Conservation (phyloP, 2,888 invertebrate genomes). For the Odontomyia ornata region DNA sequence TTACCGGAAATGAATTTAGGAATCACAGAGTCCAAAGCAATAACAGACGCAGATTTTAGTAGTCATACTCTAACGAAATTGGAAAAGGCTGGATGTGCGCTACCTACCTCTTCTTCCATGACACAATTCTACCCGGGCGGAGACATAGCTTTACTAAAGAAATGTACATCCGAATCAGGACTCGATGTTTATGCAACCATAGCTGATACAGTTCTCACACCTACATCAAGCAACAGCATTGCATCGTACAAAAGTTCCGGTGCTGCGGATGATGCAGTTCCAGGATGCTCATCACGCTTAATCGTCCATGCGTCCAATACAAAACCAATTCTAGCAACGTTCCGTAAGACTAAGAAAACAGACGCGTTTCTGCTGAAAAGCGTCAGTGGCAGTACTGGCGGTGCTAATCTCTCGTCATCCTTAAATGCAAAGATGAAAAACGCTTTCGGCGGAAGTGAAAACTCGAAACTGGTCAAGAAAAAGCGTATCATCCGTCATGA, state of each 20-base stretch:
- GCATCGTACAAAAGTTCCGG: slow-evolving; percentile 20
- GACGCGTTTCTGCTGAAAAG: slow-evolving; percentile 19
- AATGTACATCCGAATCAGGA: slow-evolving; percentile 38
- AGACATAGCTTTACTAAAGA: slow-evolving; percentile 13
- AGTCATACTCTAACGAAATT: background rate
- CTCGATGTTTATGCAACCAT: slow-evolving; percentile 20
- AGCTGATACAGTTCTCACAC: background rate
- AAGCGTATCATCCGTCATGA: slow-evolving; percentile 47
- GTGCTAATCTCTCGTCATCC: background rate
- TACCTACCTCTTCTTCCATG: background rate
- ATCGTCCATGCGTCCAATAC: slow-evolving; percentile 25
- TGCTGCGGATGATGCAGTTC: slow-evolving; percentile 1
- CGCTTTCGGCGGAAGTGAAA: slow-evolving; percentile 46
- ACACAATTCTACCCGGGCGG: slow-evolving; percentile 22
- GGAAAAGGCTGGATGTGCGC: background rate
- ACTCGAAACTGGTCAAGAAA: slow-evolving; percentile 41
- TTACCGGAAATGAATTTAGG: background rate
- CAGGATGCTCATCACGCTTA: slow-evolving; percentile 15
- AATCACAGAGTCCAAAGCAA: background rate
- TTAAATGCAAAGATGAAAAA: slow-evolving; percentile 36
- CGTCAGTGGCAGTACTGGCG: background rate
- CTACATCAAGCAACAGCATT: slow-evolving; percentile 5
- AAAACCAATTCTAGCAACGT: slow-evolving; percentile 25
- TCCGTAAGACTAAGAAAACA: slow-evolving; percentile 37
- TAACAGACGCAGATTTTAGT: background rate